A percentile compares a stretch with the other conserved stretches of the same genome.
Evolutionary conservation across 1,140 invertebrate species (phyloP).

Genomic region (Pseudomyrmex concolor): DNA sequence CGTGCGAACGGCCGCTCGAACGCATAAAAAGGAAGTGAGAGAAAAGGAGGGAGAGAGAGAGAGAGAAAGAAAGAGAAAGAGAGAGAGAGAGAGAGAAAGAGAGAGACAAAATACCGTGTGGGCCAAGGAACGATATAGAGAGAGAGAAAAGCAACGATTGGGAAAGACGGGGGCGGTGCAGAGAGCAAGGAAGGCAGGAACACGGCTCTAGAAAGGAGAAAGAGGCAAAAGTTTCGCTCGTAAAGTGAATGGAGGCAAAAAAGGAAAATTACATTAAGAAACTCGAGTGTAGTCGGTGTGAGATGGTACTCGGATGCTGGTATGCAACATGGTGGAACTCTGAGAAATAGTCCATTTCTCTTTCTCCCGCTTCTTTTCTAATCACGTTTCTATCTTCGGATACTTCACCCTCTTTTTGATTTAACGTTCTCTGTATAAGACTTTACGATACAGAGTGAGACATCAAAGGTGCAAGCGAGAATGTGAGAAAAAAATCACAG

Average conservation of each 20-base stretch:
- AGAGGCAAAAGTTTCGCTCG: constrained; percentile 81
- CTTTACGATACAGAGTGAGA: not conserved
- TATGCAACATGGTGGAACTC: constrained; percentile 68
- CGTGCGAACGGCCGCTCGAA: constrained; percentile 58
- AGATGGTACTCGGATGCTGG: constrained; percentile 71
- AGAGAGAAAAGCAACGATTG: constrained; percentile 61
- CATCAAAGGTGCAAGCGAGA: not conserved
- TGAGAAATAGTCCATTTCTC: constrained; percentile 12
- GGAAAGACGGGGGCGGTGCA: constrained; percentile 60
- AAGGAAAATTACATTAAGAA: constrained; percentile 84
- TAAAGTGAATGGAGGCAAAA: constrained; percentile 83
- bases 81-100: constrained; percentile 63
- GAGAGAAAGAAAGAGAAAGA: constrained; percentile 54
- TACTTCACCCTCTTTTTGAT: constrained; percentile 7
- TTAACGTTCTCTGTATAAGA: constrained; percentile 37
- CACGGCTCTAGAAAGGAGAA: constrained; percentile 52
- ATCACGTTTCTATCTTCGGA: not conserved
- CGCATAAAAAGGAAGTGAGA: constrained; percentile 48
- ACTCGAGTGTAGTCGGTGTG: constrained; percentile 77
- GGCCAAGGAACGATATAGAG: constrained; percentile 32
- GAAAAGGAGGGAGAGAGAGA: constrained; percentile 40
- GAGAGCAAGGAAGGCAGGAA: constrained; percentile 43
- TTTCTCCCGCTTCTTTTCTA: not conserved
- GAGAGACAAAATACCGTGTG: constrained; percentile 51
- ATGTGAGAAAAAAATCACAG: not conserved